A percentile compares a stretch with the other conserved stretches of the same genome.
phyloP scores from a whole-genome alignment of 2,113 vertebrate species.

The Chrysemys picta region DNA sequence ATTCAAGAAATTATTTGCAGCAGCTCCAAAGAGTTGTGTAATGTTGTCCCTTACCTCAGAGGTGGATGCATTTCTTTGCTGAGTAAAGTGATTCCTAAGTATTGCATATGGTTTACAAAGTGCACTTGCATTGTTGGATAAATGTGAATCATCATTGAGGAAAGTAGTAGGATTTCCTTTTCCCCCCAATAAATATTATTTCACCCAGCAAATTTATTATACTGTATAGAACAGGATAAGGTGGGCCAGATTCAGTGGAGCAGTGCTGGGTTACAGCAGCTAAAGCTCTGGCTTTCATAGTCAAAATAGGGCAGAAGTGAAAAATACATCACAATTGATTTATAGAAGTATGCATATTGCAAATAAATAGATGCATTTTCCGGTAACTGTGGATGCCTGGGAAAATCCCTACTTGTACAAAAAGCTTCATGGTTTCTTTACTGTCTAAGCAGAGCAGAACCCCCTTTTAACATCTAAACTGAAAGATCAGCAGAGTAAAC shows the following conservation, averaged over 20 bases:
- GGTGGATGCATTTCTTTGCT: constrained; percentile 31
- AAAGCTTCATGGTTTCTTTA: constrained; percentile 3
- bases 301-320: not conserved
- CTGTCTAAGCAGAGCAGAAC: not conserved
- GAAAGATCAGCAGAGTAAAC: not conserved
- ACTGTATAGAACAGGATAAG: not conserved
- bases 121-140: not conserved
- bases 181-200: not conserved
- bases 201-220: not conserved
- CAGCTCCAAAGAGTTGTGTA: constrained; percentile 22
- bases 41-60: constrained; percentile 56
- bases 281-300: not conserved
- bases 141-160: not conserved
- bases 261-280: not conserved
- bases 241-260: not conserved
- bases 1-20: constrained; percentile 48
- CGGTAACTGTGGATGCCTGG: not conserved
- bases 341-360: not conserved
- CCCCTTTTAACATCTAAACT: not conserved
- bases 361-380: not conserved
- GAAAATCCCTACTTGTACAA: not conserved
- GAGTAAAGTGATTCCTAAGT: not conserved
- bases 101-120: constrained; percentile 36
- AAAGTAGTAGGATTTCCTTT: not conserved
- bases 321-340: not conserved